Evolutionary conservation across 2,888 invertebrate genomes (phyloP).

Genomic region (Agonum fuliginosum): DNA sequence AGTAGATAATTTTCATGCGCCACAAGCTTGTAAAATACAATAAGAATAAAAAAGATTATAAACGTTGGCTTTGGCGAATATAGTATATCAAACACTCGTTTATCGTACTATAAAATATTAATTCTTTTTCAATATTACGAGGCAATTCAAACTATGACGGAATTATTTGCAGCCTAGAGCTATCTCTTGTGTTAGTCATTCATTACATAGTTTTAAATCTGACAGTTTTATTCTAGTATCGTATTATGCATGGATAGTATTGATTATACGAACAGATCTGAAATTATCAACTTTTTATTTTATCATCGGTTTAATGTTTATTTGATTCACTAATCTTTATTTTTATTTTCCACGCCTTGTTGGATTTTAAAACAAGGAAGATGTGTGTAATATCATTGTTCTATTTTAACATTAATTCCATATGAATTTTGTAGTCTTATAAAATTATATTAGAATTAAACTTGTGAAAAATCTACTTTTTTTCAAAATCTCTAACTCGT

Average conservation of each 20-base stretch:
- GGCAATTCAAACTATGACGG: slow-evolving; percentile 35
- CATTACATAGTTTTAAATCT: slow-evolving; percentile 49
- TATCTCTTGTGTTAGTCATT: slow-evolving; percentile 24
- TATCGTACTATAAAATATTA: slow-evolving; percentile 36
- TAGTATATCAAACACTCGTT: slow-evolving; percentile 35
- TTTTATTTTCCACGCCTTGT: not conserved
- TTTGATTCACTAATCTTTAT: not conserved
- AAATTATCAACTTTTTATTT: slow-evolving; percentile 49
- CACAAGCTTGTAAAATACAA: slow-evolving; percentile 21
- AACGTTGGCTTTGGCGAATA: slow-evolving; percentile 25
- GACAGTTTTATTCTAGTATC: slow-evolving; percentile 54
- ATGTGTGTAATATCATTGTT: slow-evolving; percentile 10
- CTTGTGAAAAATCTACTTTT: not conserved
- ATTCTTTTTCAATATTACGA: slow-evolving; percentile 30
- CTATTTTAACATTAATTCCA: not conserved
- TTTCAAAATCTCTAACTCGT: no score
- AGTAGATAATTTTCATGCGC: slow-evolving; percentile 30
- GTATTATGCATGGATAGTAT: slow-evolving; percentile 41
- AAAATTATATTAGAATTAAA: slow-evolving; percentile 1
- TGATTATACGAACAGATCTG: slow-evolving; percentile 47
- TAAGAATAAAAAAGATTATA: slow-evolving; percentile 29
- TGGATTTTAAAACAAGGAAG: not conserved
- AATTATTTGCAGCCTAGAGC: slow-evolving; percentile 43
- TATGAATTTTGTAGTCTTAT: no score
- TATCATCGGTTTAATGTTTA: slow-evolving; percentile 40